Conservation (phyloP, 2,888 invertebrate species). For the Aquatica leii region DNA sequence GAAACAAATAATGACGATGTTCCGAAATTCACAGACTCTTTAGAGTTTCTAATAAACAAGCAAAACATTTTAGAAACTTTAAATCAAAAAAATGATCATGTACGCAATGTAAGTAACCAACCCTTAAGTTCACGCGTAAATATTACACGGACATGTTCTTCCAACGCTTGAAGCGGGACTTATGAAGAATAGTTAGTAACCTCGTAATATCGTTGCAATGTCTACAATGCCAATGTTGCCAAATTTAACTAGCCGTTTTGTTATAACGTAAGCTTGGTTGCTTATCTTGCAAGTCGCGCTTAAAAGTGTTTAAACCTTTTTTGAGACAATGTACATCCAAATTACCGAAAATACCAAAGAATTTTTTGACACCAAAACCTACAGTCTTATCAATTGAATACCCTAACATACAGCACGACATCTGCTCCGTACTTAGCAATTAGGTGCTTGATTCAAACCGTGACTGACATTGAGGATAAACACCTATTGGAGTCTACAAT, state of each 20-base stretch:
- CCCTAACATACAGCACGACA: constrained; percentile 11
- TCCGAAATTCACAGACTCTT: not conserved
- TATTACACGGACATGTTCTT: no score
- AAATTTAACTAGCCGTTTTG: no score
- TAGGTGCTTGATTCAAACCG: no score
- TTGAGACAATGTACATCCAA: constrained; percentile 9
- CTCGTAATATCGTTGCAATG: no score
- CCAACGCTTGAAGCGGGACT: no score
- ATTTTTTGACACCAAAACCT: constrained; percentile 22
- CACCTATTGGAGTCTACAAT: not conserved
- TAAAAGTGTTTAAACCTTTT: constrained; percentile 30
- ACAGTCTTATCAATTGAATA: constrained; percentile 7
- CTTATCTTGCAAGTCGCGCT: no score
- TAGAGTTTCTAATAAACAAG: not conserved
- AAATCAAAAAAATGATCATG: not conserved
- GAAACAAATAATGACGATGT: not conserved
- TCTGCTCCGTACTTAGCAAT: constrained; percentile 11
- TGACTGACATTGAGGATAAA: not conserved
- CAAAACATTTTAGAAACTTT: not conserved
- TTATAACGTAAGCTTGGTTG: no score
- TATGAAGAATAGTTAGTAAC: no score
- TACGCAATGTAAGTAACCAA: no score
- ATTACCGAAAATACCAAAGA: constrained; percentile 14
- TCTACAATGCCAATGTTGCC: no score
- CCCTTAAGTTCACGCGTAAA: no score